Evolutionary conservation across 2,888 invertebrate species (phyloP).

Genomic region (Brachycybe producta): DNA sequence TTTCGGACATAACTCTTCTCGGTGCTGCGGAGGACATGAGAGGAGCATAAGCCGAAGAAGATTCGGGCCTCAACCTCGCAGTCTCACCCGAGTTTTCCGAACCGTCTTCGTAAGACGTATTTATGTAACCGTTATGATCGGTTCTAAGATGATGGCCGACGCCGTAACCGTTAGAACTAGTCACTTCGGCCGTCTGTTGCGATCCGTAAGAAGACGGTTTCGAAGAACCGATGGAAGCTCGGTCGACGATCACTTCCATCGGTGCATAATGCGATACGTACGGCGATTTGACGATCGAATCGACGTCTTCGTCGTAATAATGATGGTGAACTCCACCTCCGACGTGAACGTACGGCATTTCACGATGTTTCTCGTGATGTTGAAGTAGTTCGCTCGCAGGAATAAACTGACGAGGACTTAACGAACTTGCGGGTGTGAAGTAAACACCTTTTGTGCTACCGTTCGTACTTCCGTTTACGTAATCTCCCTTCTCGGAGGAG

Average conservation of each 20-base stretch:
- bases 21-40: conserved; percentile 6
- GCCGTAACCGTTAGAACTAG: conserved; percentile 10
- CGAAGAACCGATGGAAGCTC: conserved; percentile 15
- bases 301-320: conserved; percentile 12
- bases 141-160: conserved; percentile 3
- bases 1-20: conserved; percentile 19
- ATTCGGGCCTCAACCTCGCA: conserved; percentile 13
- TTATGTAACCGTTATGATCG: conserved; percentile 12
- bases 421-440: conserved; percentile 15
- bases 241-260: conserved; percentile 12
- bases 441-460: background rate
- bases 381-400: conserved; percentile 46
- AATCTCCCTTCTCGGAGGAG: conserved; percentile 1
- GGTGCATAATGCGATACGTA: conserved; percentile 9
- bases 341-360: background rate
- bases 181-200: conserved; percentile 13
- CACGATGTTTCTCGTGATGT: conserved; percentile 40
- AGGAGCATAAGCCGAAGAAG: background rate
- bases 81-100: conserved; percentile 16
- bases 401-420: conserved; percentile 44
- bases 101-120: conserved; percentile 16
- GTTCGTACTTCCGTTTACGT: background rate
- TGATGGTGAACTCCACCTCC: background rate
- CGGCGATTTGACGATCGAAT: conserved; percentile 2
- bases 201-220: conserved; percentile 6